Conservation (phyloP, 1,140 invertebrate genomes). For the Coptotermes formosanus region DNA sequence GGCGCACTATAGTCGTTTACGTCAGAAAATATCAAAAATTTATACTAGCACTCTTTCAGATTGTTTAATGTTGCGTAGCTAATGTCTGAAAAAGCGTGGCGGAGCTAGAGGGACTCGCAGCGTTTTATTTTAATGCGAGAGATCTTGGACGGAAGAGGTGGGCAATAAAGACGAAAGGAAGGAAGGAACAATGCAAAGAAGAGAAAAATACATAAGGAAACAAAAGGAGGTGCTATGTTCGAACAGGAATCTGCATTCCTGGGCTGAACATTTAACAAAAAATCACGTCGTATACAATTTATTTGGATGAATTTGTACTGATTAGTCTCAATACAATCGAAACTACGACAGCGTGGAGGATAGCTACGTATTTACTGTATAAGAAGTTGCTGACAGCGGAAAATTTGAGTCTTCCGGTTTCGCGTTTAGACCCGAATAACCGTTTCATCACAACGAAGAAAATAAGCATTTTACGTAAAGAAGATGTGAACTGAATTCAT, state of each 20-base stretch:
- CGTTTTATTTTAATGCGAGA: slow-evolving; percentile 29
- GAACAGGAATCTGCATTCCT: not conserved
- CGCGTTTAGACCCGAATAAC: no score
- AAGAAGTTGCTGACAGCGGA: no score
- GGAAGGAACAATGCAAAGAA: slow-evolving; percentile 1
- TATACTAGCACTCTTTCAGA: slow-evolving; percentile 25
- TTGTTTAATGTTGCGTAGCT: slow-evolving; percentile 27
- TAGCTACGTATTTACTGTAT: no score
- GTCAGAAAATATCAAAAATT: slow-evolving; percentile 31
- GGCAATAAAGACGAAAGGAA: not conserved
- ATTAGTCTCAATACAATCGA: no score
- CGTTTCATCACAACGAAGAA: no score
- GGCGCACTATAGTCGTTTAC: slow-evolving; percentile 14
- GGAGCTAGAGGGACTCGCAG: not conserved
- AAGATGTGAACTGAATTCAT: no score
- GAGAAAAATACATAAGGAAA: not conserved
- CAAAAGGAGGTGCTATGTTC: not conserved
- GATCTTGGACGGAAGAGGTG: not conserved
- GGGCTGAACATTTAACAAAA: not conserved
- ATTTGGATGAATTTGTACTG: not conserved
- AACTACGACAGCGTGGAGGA: no score
- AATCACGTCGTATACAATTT: not conserved
- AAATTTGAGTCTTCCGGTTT: no score
- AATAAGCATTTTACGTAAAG: no score
- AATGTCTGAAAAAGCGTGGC: slow-evolving; percentile 20